Percentiles rank a stretch among this genome's conserved stretches.
Evolutionary conservation across 2,113 vertebrate genomes (phyloP).

Genomic region (Excalfactoria chinensis): DNA sequence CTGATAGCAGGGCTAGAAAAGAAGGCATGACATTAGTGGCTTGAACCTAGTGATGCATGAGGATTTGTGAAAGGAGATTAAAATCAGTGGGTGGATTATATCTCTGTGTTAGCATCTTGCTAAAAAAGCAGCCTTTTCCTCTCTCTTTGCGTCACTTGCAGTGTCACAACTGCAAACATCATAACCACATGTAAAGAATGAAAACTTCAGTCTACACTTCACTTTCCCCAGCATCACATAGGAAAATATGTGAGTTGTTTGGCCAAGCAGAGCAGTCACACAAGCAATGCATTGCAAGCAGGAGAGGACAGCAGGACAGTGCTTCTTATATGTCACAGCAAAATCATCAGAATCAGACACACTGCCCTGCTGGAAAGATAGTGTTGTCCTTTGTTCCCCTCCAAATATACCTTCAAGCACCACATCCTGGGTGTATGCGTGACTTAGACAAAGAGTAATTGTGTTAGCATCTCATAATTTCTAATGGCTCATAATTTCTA

Average conservation of each 20-base stretch:
- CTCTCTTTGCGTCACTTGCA: constrained; percentile 52
- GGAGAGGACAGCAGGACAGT: neutral
- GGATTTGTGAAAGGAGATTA: constrained; percentile 30
- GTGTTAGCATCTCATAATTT: neutral
- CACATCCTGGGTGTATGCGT: fast-evolving
- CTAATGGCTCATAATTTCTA: neutral
- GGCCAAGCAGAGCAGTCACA: neutral
- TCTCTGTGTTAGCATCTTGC: constrained; percentile 9
- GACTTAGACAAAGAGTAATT: neutral
- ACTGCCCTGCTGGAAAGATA: neutral
- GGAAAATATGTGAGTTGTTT: constrained; percentile 14
- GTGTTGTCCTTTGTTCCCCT: fast-evolving
- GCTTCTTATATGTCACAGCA: neutral
- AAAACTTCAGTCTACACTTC: neutral
- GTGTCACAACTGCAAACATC: neutral
- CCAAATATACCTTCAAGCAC: fast-evolving
- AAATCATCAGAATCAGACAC: neutral
- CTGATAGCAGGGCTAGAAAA: neutral
- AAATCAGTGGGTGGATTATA: constrained; percentile 48
- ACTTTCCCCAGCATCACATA: neutral
- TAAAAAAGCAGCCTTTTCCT: constrained; percentile 54
- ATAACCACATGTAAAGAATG: constrained; percentile 57
- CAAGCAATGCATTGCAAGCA: fast-evolving
- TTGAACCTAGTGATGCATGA: neutral
- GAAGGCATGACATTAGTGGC: neutral